Evolutionary conservation across 2,888 invertebrate genomes (phyloP).

Genomic region (Hetaerina titia): DNA sequence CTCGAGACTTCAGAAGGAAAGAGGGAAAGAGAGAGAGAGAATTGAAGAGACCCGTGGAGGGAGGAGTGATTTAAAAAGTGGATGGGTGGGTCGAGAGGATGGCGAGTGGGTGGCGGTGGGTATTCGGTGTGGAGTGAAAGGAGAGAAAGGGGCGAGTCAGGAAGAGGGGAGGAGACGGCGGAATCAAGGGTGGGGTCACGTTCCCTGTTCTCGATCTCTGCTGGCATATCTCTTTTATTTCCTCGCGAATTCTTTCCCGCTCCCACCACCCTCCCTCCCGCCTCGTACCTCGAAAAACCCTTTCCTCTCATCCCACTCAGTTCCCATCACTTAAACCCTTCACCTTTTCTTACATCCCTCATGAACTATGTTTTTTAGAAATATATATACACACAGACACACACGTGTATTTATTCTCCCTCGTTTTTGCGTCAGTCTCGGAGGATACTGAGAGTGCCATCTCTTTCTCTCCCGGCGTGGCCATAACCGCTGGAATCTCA

Average conservation of each 20-base stretch:
- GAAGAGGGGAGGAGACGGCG: not conserved
- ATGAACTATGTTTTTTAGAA: not conserved
- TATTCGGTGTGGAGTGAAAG: not conserved
- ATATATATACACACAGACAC: too few species aligned
- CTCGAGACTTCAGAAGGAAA: conserved; percentile 38
- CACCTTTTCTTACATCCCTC: not conserved
- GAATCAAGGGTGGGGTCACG: not conserved
- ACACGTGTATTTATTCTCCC: not conserved
- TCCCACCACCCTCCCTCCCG: not conserved
- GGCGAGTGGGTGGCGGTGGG: not conserved
- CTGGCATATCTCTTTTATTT: conserved; percentile 63
- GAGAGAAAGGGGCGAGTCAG: not conserved
- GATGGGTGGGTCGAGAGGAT: not conserved
- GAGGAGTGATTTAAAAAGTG: conserved; percentile 32
- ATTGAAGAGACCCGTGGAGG: conserved; percentile 3
- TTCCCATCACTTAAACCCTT: not conserved
- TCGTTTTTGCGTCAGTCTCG: conserved; percentile 36
- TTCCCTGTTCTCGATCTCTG: conserved; percentile 59
- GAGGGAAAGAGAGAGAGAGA: conserved; percentile 18
- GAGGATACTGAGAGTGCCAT: conserved; percentile 4
- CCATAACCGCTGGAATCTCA: not conserved
- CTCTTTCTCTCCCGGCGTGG: not conserved
- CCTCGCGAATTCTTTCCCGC: conserved; percentile 38
- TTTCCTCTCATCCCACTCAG: conserved; percentile 22
- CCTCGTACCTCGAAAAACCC: not conserved